Base-by-base conservation (phyloP, 2,797 vertebrate genomes). In the Sebastes trivittatus region DNA sequence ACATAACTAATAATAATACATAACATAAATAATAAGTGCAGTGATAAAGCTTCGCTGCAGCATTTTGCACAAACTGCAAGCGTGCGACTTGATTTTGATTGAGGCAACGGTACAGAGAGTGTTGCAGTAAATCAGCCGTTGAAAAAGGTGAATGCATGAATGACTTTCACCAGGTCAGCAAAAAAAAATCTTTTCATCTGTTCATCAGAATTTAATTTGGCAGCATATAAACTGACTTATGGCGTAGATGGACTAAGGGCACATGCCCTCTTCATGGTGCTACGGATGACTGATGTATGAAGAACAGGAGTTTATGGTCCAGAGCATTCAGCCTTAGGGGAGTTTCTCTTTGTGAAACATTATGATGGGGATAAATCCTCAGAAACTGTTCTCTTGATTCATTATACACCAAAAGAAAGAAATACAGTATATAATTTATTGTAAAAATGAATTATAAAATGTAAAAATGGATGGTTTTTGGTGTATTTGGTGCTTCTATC, bases 111-210 rank as follows among this genome's bases (percentile, higher is more conserved):
- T 20, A 14, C 7, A 58, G 49, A 75, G 46, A 77, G 29, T 13
- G 30, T 32, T 75, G 54, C 72, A 67, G 38, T 82, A 83, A 88
- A 58, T 86, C 82, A 75, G 18, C 56, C n/a, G 7, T 38, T 46
- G 46, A 10, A 66, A 70, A 6, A 34, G 63, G 67, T 27, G 38
- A 80, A 83, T 13, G 38, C 65, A 74, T 66, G 70, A 67, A 63
- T 52, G 79, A 76, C 16, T 88, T 89, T 83, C 13, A 61, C 18
- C 61, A 30, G 54, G 75, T 89, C 88, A 84, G 82, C 76, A 80
- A 67, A 81, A 82, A 82, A 74, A 30, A 14, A 11, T 67, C 58
- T 36, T 62, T 84, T 81, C 49, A 68, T 55, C 81, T 73, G 38
- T 66, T 88, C 55, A 52, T 80, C 73, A 86, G 79, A 85, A 85